Evolutionary conservation across 1,140 invertebrate species (phyloP).

Genomic region (Pissodes strobi): DNA sequence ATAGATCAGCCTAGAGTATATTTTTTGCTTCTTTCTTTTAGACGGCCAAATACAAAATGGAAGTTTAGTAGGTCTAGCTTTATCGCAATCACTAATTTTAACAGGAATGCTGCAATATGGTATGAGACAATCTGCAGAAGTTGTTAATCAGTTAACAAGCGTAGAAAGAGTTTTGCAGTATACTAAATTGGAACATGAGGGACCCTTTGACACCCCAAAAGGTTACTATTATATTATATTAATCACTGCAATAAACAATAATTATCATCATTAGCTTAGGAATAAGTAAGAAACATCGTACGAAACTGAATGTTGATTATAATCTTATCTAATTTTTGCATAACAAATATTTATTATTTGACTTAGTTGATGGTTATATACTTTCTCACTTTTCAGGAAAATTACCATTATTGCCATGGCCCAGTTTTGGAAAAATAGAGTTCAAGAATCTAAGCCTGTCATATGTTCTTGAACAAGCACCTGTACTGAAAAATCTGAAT

Average conservation of each 20-base stretch:
- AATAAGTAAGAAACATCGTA: constrained; percentile 32
- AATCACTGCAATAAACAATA: neutral
- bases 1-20: no score
- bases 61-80: constrained; percentile 75
- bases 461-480: constrained; percentile 61
- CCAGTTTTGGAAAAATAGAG: constrained; percentile 56
- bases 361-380: neutral
- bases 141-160: constrained; percentile 82
- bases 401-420: constrained; percentile 41
- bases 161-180: constrained; percentile 81
- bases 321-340: no score
- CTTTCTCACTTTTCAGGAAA: constrained; percentile 20
- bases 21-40: no score
- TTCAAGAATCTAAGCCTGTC: constrained; percentile 69
- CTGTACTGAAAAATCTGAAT: constrained; percentile 72
- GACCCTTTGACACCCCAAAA: constrained; percentile 54
- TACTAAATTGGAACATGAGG: constrained; percentile 67
- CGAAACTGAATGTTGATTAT: no score
- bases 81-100: constrained; percentile 78
- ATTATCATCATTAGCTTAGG: neutral
- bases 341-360: no score
- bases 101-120: constrained; percentile 87
- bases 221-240: constrained; percentile 50
- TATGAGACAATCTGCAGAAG: constrained; percentile 80
- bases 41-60: constrained; percentile 44